Evolutionary conservation across 2,888 invertebrate species (phyloP).

Genomic region (Autographa gamma): DNA sequence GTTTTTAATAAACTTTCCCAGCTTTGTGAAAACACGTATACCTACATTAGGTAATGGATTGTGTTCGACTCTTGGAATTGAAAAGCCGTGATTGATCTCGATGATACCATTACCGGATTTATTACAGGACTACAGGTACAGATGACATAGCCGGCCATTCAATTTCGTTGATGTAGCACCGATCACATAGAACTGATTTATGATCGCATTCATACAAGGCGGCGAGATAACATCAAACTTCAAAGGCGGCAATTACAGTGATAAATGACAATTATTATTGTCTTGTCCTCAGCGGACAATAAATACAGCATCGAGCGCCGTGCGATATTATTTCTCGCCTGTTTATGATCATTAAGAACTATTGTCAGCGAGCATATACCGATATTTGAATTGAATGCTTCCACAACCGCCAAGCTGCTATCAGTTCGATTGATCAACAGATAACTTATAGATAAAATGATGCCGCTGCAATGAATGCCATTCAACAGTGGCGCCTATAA

Average conservation of each 20-base stretch:
- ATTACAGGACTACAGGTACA: slow-evolving; percentile 44
- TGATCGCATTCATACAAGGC: slow-evolving; percentile 73
- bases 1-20: slow-evolving; percentile 2
- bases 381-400: slow-evolving; percentile 87
- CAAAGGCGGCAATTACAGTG: slow-evolving; percentile 86
- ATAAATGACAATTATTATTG: slow-evolving; percentile 84
- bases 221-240: slow-evolving; percentile 84
- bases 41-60: not conserved
- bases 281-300: slow-evolving; percentile 84
- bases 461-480: slow-evolving; percentile 63
- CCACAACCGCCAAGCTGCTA: slow-evolving; percentile 76
- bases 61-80: slow-evolving; percentile 23
- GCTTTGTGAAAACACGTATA: not conserved
- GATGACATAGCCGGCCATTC: slow-evolving; percentile 59
- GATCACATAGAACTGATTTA: slow-evolving; percentile 72
- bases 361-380: slow-evolving; percentile 79
- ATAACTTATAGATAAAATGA: slow-evolving; percentile 77
- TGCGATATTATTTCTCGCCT: slow-evolving; percentile 85
- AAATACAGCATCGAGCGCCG: slow-evolving; percentile 81
- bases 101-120: slow-evolving; percentile 44
- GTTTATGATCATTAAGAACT: slow-evolving; percentile 85
- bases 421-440: slow-evolving; percentile 80
- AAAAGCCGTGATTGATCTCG: slow-evolving; percentile 43
- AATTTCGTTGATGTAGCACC: slow-evolving; percentile 68
- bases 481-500: slow-evolving; percentile 52